A percentile compares a stretch with the other conserved stretches of the same genome.
These are phyloP conservation scores for Hetaerina titia DNA, from an alignment of 2,888 invertebrate genomes.

Conservation along the genomic window DNA sequence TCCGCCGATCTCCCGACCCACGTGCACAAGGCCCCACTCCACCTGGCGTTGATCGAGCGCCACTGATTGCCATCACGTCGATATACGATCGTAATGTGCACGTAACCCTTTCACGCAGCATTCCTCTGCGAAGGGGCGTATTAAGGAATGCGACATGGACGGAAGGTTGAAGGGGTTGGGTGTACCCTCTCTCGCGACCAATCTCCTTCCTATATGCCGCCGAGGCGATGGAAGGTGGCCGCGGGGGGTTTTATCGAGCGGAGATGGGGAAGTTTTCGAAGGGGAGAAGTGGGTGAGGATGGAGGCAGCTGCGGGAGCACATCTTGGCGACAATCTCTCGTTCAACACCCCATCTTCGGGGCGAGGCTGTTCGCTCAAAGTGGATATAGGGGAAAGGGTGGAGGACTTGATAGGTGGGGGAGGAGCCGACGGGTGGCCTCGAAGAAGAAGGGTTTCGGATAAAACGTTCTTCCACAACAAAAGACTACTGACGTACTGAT, in stretches of 20 bases:
- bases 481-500: too few species aligned
- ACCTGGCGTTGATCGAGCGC: neutral
- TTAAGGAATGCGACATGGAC: neutral
- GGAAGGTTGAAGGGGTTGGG: constrained; percentile 28
- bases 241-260: neutral
- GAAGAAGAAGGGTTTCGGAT: too few species aligned
- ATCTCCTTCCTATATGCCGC: neutral
- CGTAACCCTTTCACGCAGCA: constrained; percentile 31
- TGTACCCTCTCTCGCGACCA: neutral
- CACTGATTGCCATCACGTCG: constrained; percentile 54
- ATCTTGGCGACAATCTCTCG: neutral
- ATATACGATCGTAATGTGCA: constrained; percentile 47
- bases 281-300: neutral
- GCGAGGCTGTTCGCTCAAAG: neutral
- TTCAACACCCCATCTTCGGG: neutral
- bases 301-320: neutral
- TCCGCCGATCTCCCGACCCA: neutral
- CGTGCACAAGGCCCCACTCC: neutral
- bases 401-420: neutral
- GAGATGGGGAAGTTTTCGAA: neutral
- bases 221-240: neutral
- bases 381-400: neutral
- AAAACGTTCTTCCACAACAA: too few species aligned
- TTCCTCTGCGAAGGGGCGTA: neutral
- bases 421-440: neutral